Base-by-base conservation (phyloP, 2,888 invertebrate genomes). In the Apomyelois bistriatella region DNA sequence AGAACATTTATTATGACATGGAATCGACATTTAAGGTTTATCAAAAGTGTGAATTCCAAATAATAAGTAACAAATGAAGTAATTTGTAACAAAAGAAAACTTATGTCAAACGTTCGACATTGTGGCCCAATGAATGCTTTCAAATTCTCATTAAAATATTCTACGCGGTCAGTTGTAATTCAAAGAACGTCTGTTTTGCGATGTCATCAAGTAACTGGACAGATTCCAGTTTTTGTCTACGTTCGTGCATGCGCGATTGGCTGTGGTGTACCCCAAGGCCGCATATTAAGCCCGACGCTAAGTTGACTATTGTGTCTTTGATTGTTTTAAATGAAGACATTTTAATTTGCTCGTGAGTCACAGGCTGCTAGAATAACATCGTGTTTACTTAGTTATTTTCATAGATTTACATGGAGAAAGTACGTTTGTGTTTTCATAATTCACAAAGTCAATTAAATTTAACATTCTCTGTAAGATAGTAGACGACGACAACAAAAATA, bases 191-290 rank as follows among this genome's bases (percentile, higher is more conserved):
- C 22, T 38, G 48, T 38, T 28, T 17, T 38, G 8, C 28, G 48
- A 46, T 37, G 48, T 38, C 48, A 57, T 58, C 52, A 55, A 49
- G 66, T 58, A 66, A 65, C 76, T 76, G 72, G 72, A 73, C 64
- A 63, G 64, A 76, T 71, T 77, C 76, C 68, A 75, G 74, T 77
- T 75, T 76, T 78, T 79, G 73, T 63, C 62, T 55, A 60, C 69
- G 68, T 59, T 61, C 58, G 60, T 67, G 74, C 71, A 74, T 77
- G 66, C 68, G 62, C 64, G 69, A 79, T 76, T 66, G 64, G 72
- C 53, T 58, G 60, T 70, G 74, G 78, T 58, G 71, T 79, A 54
- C 74, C 73, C 58, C 85, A 85, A 84, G 85, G 84, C 71, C 75
- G 72, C 58, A 58, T 59, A 56, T 67, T 68, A 49, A 61, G 58